Conservation (phyloP, 1,140 invertebrate genomes). For the Neuroterus valhalla region DNA sequence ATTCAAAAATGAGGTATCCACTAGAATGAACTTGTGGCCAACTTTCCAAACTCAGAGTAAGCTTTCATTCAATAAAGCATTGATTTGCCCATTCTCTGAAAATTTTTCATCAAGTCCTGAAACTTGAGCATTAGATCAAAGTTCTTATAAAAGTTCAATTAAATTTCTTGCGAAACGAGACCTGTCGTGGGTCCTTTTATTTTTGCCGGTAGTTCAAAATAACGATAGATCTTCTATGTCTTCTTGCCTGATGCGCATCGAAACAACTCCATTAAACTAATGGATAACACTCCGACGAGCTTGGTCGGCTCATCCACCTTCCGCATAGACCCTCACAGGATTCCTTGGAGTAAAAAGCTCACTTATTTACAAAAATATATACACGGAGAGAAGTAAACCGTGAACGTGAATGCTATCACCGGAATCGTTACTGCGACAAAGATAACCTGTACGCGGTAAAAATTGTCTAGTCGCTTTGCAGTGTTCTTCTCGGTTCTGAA, state of each 20-base stretch:
- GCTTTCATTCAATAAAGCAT: neutral
- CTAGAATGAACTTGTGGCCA: neutral
- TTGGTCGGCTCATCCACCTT: slow-evolving; percentile 8
- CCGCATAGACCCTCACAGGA: neutral
- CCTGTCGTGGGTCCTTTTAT: neutral
- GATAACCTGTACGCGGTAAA: too few species aligned
- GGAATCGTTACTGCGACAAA: too few species aligned
- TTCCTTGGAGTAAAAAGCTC: neutral
- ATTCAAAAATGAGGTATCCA: slow-evolving; percentile 1
- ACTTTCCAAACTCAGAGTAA: neutral
- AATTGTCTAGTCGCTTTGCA: too few species aligned
- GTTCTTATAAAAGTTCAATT: slow-evolving; percentile 1
- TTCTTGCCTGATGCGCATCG: slow-evolving; percentile 15
- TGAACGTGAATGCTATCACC: too few species aligned
- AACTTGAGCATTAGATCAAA: neutral
- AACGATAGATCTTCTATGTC: slow-evolving; percentile 10
- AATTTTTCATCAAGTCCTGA: too few species aligned
- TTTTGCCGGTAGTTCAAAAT: neutral
- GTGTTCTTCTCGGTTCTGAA: too few species aligned
- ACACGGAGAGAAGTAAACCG: too few species aligned
- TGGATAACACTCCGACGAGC: slow-evolving; percentile 9
- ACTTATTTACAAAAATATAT: neutral
- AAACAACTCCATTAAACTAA: slow-evolving; percentile 17
- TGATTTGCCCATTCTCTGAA: neutral
- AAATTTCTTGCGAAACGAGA: neutral